Percentiles rank a stretch among this genome's conserved stretches.
These are phyloP conservation scores for human (Homo sapiens) DNA, from an alignment of 2,113 vertebrate species.

Conservation along the genomic window GRCh38 chr14:96970501-96971000, in stretches of 20 bases:
- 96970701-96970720: neutral
- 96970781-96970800: neutral
- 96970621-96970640: neutral
- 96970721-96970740: neutral
- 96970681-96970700: neutral
- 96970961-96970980: neutral
- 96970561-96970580: neutral
- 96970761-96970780: neutral
- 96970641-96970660: too few relatives aligned
- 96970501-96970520: neutral
- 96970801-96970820: neutral
- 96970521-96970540: neutral
- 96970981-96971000: neutral
- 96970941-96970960: fast-evolving
- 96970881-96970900: neutral
- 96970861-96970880: neutral
- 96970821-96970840: neutral
- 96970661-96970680: neutral
- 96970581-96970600: neutral
- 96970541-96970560: neutral
- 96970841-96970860: neutral
- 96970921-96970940: neutral
- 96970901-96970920: neutral
- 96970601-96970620: neutral
- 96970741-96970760: neutral